Percentiles rank a stretch among this genome's conserved stretches.
phyloP scores from a whole-genome alignment of 2,113 vertebrate genomes.

The Junco hyemalis region DNA sequence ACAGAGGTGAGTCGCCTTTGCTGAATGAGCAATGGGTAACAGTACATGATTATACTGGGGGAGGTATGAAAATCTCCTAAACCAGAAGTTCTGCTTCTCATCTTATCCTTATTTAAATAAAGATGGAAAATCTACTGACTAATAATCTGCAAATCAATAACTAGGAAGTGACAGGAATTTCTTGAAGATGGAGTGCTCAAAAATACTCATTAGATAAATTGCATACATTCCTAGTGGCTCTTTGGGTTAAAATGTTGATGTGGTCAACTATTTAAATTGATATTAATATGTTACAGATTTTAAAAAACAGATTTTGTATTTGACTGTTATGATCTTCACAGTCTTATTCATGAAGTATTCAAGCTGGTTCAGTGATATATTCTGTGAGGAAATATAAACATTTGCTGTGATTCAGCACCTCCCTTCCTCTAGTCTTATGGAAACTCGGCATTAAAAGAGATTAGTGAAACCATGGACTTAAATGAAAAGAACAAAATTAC shows the following conservation, averaged over 20 bases:
- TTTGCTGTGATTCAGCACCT: slow-evolving; percentile 45
- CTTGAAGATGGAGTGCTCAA: not conserved
- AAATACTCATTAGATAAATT: not conserved
- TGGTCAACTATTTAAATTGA: slow-evolving; percentile 16
- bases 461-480: not conserved
- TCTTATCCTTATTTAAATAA: not conserved
- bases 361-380: slow-evolving; percentile 14
- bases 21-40: not conserved
- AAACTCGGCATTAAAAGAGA: slow-evolving; percentile 1
- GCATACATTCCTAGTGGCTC: not conserved
- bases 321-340: slow-evolving; percentile 5
- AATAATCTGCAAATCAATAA: not conserved
- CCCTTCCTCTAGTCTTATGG: not conserved
- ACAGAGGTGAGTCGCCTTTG: slow-evolving; percentile 2
- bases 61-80: not conserved
- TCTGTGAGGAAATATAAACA: slow-evolving; percentile 3
- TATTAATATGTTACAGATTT: not conserved
- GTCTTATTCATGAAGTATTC: slow-evolving; percentile 3
- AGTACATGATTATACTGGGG: not conserved
- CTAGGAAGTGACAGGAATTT: not conserved
- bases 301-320: slow-evolving; percentile 28
- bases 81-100: not conserved
- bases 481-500: not conserved
- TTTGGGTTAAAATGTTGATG: not conserved
- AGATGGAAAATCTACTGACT: slow-evolving; percentile 14